Conservation (phyloP, 35 echinoderm and acorn worm species). For the Heliocidaris erythrogramma region DNA sequence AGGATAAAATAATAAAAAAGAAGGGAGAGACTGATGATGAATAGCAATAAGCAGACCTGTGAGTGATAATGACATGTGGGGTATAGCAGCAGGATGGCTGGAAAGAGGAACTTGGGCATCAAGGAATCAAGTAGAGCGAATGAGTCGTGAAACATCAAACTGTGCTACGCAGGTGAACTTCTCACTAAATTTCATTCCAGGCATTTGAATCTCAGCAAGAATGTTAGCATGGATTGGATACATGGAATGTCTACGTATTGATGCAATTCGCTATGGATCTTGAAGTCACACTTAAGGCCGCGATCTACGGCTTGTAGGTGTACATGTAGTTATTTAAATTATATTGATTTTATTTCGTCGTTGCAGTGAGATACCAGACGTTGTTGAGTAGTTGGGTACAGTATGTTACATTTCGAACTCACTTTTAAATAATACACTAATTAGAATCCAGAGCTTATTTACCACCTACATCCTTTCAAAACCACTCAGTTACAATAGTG, state of each 20-base stretch:
- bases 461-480: no score
- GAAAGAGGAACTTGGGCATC: neutral
- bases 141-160: neutral
- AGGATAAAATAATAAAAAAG: neutral
- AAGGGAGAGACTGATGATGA: neutral
- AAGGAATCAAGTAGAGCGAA: neutral
- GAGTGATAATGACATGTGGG: neutral
- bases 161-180: slow-evolving; percentile 2
- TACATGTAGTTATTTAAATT: neutral
- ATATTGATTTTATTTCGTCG: no score
- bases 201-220: neutral
- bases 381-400: no score
- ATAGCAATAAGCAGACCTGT: neutral
- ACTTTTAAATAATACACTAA: neutral
- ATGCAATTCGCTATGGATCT: neutral
- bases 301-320: neutral
- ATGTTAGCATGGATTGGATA: neutral
- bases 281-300: neutral
- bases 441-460: no score
- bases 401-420: no score
- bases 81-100: neutral
- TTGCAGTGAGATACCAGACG: no score
- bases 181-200: slow-evolving; percentile 11
- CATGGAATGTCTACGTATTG: neutral
- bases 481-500: no score